Conservation (phyloP, 1,140 invertebrate genomes). For the Holotrichia oblita region DNA sequence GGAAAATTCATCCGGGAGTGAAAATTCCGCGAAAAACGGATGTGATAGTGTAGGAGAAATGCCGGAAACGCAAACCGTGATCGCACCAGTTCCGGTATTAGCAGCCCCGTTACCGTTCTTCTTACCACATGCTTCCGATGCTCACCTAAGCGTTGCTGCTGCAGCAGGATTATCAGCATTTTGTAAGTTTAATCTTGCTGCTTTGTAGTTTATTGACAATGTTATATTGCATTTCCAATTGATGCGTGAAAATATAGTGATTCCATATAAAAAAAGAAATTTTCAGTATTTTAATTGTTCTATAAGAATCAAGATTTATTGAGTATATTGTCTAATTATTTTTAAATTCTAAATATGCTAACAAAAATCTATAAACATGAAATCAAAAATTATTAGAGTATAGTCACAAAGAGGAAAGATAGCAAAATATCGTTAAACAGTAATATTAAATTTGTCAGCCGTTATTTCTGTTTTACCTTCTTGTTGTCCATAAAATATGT, state of each 20-base stretch:
- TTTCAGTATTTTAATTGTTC: too few species aligned
- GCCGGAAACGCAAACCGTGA: conserved; percentile 16
- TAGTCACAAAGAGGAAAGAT: too few species aligned
- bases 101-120: conserved; percentile 58
- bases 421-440: too few species aligned
- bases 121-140: conserved; percentile 56
- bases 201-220: not conserved
- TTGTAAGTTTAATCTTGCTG: conserved; percentile 62
- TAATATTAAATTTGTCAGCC: too few species aligned
- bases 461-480: too few species aligned
- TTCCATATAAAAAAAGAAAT: too few species aligned
- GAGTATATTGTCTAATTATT: too few species aligned
- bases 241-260: not conserved
- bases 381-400: too few species aligned
- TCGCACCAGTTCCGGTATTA: conserved; percentile 56
- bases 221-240: not conserved
- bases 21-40: conserved; percentile 30
- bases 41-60: conserved; percentile 1
- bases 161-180: conserved; percentile 71
- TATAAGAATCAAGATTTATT: too few species aligned
- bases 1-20: conserved; percentile 60
- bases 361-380: too few species aligned
- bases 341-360: too few species aligned
- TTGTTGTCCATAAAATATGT: too few species aligned
- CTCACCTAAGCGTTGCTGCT: conserved; percentile 62